Base-by-base conservation (phyloP, 2,797 vertebrate species). In the Acanthurus lineatus region DNA sequence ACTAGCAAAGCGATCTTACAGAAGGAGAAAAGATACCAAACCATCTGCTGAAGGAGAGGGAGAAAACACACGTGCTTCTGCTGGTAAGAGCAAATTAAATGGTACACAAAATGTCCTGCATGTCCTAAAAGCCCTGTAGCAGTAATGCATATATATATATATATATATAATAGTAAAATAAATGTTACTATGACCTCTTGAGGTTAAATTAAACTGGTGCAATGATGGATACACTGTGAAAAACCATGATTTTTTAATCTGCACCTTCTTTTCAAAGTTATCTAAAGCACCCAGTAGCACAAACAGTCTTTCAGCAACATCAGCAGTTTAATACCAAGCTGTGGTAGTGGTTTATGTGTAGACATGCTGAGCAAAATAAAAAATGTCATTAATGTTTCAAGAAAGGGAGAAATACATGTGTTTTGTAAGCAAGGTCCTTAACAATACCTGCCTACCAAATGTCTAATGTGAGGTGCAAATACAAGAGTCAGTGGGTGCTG, bases 1-100 rank as follows among this genome's bases (percentile, higher is more conserved):
- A 32, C 28, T 68, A 92, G 91, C 69, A 66, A 91, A 91, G 59
- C 82, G 52, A 38, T 47, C 32, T 4, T 74, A 73, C 69, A 86
- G 71, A 78, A 87, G 60, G 70, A 84, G 47, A 25, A 91, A 86
- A 82, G 79, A 82, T 12, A 3, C 44, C 40, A 90, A 81, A 80
- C 53, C 32, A 4, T 49, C 71, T 45, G 42, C 74, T 72, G 83
- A 83, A 52, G 83, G 53, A 67, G 69, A 63, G 16, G 86, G 59
- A 59, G 79, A 69, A 44, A 76, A 57, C 38, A 45, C 52, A 12
- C 22, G 12, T 51, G 53, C 59, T 75, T 81, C 81, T 69, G 0
- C 77, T 53, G 82, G 89, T 93, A 76, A 86, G 74, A 54, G 10
- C 47, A 60, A 69, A 48, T 4, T 52, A 1, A 67, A 56, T 12